Evolutionary conservation across 2,113 vertebrate genomes (phyloP), one percentile per base, ranked within the genome.

Genomic region (Nycticryphes semicollaris): DNA sequence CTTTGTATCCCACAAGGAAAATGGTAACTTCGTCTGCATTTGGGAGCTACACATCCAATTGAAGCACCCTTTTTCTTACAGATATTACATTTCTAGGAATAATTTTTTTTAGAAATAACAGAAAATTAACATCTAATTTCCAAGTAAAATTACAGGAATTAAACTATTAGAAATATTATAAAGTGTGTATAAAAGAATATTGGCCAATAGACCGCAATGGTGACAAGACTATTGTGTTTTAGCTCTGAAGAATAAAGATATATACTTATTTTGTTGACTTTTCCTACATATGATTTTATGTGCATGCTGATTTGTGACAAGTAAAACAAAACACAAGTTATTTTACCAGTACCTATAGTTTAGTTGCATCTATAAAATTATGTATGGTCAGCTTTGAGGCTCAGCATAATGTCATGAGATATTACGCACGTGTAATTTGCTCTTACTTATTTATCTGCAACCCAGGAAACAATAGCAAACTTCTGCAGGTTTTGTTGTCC

Each of bases 31-130:
- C 98, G 98, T 95, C 98, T 98, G 97, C 99, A 99, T 92, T 97
- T 98, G 48, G 98, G 97, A 89, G 97, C 82, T 41, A 98, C 98
- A 57, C 99, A 99, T 85, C 99, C 99, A 86, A 99, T 98, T 15
- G 99, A 99, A 50, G 99, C 99, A 35, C 99, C 99, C 33, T 94
- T 98, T 96, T 97, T 98, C 98, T 97, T 99, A 96, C 99, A 99
- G 94, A 97, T 41, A 83, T 57, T 90, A 93, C 99, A 99, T 53
- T 54, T 98, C 99, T 99, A 93, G 76, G 87, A 97, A 78, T 63
- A 96, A 87, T 72, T 41, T 59, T 22, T 23, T 93, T 84, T 28
- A 62, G 47, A 94, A 74, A 90, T 67, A 72, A 90, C 9, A 93
- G 22, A 84, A 35, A 50, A 84, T 84, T 84, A 93, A 51, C 23